Conservation (phyloP, 2,888 invertebrate genomes). For the Aspidiotus destructor region DNA sequence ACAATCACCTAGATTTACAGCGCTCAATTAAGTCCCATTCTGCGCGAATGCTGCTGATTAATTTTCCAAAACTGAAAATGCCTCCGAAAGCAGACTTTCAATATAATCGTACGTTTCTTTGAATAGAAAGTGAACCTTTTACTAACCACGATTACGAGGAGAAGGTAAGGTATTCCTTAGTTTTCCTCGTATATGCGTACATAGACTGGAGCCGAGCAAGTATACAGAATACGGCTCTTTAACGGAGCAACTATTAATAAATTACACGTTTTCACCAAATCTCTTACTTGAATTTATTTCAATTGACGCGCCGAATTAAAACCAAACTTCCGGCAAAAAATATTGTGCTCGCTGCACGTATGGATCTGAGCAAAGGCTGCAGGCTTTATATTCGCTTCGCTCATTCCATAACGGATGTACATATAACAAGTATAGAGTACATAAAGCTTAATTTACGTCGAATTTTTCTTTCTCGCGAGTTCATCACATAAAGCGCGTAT, state of each 20-base stretch:
- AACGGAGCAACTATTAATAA: neutral
- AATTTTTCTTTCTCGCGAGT: no score
- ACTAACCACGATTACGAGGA: neutral
- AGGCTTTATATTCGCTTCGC: no score
- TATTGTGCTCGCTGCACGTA: no score
- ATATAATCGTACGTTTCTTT: constrained; percentile 30
- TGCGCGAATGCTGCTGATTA: constrained; percentile 29
- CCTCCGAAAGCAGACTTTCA: constrained; percentile 29
- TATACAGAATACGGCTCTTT: no score
- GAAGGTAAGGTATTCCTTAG: no score
- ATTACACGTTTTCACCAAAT: neutral
- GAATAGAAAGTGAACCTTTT: constrained; percentile 17
- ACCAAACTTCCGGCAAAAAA: neutral
- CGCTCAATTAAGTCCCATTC: constrained; percentile 33
- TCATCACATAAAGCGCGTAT: no score
- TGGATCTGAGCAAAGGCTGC: no score
- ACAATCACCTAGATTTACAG: constrained; percentile 31
- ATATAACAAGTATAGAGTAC: no score
- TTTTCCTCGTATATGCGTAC: no score
- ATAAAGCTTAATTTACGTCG: no score
- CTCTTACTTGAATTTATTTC: constrained; percentile 9
- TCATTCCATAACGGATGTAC: no score
- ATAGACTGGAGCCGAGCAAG: no score
- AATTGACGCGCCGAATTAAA: constrained; percentile 5
- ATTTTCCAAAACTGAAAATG: constrained; percentile 31